A percentile compares a stretch with the other conserved stretches of the same genome.
Conservation (phyloP, 2,888 invertebrate species). For the Drosophila mettleri region DNA sequence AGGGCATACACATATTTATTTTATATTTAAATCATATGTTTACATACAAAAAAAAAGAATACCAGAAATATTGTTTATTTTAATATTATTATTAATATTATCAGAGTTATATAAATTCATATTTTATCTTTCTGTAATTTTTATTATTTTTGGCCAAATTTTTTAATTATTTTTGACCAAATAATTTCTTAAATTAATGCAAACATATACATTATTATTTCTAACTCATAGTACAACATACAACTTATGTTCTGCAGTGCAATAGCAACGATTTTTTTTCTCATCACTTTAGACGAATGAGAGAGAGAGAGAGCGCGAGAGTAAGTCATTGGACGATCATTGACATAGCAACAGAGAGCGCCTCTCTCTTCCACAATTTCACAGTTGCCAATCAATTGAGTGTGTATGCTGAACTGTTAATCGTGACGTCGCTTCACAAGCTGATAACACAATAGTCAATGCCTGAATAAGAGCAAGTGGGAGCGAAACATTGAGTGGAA, state of each 20-base stretch:
- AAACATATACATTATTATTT: too few relatives aligned
- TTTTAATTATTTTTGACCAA: too few relatives aligned
- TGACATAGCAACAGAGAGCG: slow-evolving; percentile 38
- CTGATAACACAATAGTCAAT: slow-evolving; percentile 50
- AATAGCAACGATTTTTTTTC: slow-evolving; percentile 1
- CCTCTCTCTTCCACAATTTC: slow-evolving; percentile 28
- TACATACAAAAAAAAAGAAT: too few relatives aligned
- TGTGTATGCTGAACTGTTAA: slow-evolving; percentile 55
- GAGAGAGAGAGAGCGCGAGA: background rate
- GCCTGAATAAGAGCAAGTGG: background rate
- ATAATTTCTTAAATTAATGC: too few relatives aligned
- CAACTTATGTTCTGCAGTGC: slow-evolving; percentile 23
- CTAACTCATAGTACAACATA: background rate
- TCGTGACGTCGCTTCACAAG: slow-evolving; percentile 57
- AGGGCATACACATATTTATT: too few relatives aligned
- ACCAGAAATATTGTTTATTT: too few relatives aligned
- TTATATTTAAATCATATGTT: too few relatives aligned
- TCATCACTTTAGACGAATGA: slow-evolving; percentile 1
- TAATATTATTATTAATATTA: too few relatives aligned
- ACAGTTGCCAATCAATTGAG: slow-evolving; percentile 18
- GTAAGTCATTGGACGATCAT: slow-evolving; percentile 17
- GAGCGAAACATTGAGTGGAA: slow-evolving; percentile 28
- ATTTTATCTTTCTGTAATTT: too few relatives aligned
- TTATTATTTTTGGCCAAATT: too few relatives aligned
- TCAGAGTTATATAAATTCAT: too few relatives aligned